These are phyloP conservation scores for Acronicta leporina DNA, from an alignment of 2,888 invertebrate genomes.

Conservation along the genomic window DNA sequence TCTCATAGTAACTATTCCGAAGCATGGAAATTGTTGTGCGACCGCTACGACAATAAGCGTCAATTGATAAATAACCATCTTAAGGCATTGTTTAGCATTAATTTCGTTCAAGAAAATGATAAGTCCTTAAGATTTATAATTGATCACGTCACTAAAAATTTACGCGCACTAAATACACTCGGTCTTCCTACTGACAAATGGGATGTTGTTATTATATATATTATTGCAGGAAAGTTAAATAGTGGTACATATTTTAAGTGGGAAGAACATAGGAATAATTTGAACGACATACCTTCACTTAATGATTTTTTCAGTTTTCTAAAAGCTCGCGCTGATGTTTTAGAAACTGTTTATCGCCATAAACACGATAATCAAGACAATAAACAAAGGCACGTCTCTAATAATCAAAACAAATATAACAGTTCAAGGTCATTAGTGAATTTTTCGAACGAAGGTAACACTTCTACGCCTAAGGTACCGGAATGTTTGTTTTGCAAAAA, in stretches of 20 bases:
- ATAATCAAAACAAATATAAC: background rate
- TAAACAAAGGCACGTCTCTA: background rate
- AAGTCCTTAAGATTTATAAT: conserved; percentile 1
- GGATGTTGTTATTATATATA: background rate
- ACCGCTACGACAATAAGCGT: conserved; percentile 63
- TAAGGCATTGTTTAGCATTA: background rate
- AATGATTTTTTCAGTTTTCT: background rate
- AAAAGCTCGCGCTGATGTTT: background rate
- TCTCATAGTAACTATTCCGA: background rate
- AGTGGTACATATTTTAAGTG: conserved; percentile 8
- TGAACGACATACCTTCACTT: background rate
- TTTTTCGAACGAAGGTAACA: conserved; percentile 1
- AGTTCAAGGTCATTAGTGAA: conserved; percentile 5
- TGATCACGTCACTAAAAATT: conserved; percentile 1
- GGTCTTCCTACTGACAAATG: conserved; percentile 1
- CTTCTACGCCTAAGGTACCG: background rate
- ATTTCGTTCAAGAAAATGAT: background rate
- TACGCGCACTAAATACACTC: background rate
- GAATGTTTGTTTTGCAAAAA: conserved; percentile 13
- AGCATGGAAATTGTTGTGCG: conserved; percentile 3
- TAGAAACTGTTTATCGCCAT: conserved; percentile 1
- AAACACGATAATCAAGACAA: conserved; percentile 1
- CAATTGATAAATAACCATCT: conserved; percentile 3
- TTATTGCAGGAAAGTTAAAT: conserved; percentile 4
- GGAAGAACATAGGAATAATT: conserved; percentile 7